These are phyloP conservation scores for Anoura caudifer DNA, from an alignment of 2,113 vertebrate species.

Conservation along the genomic window DNA sequence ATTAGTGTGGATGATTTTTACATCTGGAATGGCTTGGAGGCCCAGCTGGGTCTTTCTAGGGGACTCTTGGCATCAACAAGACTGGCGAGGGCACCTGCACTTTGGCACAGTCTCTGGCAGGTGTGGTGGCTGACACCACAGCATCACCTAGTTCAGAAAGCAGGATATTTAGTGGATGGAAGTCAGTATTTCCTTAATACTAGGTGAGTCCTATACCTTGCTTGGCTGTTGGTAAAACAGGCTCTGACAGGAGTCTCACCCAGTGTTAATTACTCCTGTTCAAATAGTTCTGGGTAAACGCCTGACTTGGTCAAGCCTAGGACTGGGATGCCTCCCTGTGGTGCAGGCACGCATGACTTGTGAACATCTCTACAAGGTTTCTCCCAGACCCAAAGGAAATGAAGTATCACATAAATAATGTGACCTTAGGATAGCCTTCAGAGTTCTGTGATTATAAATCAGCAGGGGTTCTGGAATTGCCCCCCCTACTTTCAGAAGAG, in stretches of 20 bases:
- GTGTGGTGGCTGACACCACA: not conserved
- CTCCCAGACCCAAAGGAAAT: not conserved
- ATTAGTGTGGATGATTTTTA: not conserved
- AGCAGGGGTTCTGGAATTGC: not conserved
- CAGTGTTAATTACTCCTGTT: not conserved
- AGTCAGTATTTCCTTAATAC: not conserved
- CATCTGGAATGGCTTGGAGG: not conserved
- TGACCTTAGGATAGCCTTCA: not conserved
- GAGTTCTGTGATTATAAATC: not conserved
- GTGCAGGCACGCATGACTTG: not conserved
- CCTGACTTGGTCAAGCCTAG: not conserved
- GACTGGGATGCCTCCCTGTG: not conserved
- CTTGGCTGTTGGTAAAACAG: not conserved
- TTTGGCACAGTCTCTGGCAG: not conserved
- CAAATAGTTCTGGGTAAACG: not conserved
- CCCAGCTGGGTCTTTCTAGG: accelerated
- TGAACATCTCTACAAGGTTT: not conserved
- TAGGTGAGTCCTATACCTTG: not conserved
- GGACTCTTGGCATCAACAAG: not conserved
- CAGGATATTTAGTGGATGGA: not conserved
- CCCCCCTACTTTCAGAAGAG: not conserved
- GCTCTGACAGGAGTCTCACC: not conserved
- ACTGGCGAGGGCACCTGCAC: not conserved
- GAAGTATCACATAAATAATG: not conserved
- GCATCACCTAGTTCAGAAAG: not conserved